These are phyloP conservation scores for Microtus oregoni DNA, from an alignment of 2,113 vertebrate species.

Conservation along the genomic window DNA sequence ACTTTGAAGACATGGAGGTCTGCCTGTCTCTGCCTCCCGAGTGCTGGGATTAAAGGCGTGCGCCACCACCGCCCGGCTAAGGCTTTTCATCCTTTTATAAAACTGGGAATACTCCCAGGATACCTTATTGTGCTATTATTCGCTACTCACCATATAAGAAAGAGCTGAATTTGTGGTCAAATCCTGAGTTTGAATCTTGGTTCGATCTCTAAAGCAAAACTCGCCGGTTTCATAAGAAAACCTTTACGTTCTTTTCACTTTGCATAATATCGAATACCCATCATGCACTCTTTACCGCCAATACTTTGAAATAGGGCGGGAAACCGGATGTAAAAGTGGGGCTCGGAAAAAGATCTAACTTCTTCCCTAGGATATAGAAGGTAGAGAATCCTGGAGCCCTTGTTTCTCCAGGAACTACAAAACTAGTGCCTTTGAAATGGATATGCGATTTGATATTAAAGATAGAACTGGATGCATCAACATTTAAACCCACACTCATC, in stretches of 20 bases:
- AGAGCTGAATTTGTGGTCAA: conserved; percentile 41
- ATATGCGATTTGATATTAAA: not conserved
- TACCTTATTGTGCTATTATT: conserved; percentile 1
- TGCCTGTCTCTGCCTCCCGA: no score
- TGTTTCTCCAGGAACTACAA: not conserved
- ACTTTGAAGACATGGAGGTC: no score
- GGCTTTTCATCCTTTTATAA: conserved; percentile 60
- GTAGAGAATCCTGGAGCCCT: not conserved
- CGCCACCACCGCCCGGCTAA: not conserved
- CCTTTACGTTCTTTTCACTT: conserved; percentile 27
- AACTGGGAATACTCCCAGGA: not conserved
- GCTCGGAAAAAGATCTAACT: conserved; percentile 41
- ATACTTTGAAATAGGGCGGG: conserved; percentile 59
- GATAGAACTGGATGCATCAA: not conserved
- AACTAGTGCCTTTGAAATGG: conserved; percentile 1
- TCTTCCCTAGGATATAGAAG: not conserved
- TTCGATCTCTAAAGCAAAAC: conserved; percentile 23
- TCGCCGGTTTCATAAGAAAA: conserved; percentile 36
- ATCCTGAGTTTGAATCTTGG: conserved; percentile 56
- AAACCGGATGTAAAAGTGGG: conserved; percentile 42
- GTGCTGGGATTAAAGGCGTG: no score
- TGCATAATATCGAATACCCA: conserved; percentile 64
- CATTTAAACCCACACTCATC: not conserved
- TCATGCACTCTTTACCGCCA: conserved; percentile 80
- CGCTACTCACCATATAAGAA: conserved; percentile 75